Evolutionary conservation across 2,797 vertebrate genomes (phyloP).

Genomic region (Peromyscus attwateri): DNA sequence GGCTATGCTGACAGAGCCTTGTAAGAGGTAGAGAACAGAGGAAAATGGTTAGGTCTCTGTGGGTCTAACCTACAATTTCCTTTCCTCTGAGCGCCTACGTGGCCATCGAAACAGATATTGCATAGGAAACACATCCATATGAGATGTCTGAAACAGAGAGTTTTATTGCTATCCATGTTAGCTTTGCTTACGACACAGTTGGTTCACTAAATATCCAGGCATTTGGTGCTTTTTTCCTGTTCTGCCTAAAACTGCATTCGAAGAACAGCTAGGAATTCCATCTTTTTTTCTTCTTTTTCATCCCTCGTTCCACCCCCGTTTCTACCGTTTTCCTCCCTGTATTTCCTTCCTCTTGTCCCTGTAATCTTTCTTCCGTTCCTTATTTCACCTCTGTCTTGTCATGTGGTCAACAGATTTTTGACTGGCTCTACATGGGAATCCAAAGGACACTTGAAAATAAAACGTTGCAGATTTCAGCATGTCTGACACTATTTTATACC

Average conservation of each 20-base stretch:
- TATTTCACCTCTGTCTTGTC: no score
- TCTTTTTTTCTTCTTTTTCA: neutral
- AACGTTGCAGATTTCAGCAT: neutral
- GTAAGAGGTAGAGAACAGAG: neutral
- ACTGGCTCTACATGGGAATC: neutral
- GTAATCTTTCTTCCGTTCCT: neutral
- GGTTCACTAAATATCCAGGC: neutral
- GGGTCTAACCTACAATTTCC: neutral
- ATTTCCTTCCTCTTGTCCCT: neutral
- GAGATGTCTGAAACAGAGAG: neutral
- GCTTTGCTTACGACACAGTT: neutral
- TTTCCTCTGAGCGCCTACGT: neutral
- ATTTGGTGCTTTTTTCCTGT: neutral
- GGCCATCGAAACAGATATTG: slow-evolving; percentile 1
- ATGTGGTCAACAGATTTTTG: neutral
- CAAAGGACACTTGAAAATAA: slow-evolving; percentile 37
- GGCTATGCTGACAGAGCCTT: neutral
- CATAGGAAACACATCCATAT: neutral
- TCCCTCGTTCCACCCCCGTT: neutral
- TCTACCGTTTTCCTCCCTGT: neutral
- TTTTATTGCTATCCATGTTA: neutral
- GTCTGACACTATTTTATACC: neutral
- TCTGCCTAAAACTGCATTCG: slow-evolving; percentile 32
- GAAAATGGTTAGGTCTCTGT: no score
- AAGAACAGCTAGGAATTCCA: slow-evolving; percentile 11